These are phyloP conservation scores for Pogonomyrmex californicus DNA, from an alignment of 1,140 invertebrate species.

Conservation along the genomic window DNA sequence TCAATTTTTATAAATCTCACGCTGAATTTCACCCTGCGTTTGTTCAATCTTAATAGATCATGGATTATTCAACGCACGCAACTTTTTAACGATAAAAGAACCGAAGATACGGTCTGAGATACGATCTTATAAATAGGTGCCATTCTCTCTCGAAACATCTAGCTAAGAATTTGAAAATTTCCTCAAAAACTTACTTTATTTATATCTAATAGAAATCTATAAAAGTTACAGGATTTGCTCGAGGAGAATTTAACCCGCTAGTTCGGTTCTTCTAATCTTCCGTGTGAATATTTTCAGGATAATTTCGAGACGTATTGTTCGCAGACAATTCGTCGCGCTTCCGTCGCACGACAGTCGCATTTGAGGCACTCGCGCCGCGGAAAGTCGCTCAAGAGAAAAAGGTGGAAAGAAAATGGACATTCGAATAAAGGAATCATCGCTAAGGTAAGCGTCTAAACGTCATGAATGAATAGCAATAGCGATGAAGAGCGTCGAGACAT, in stretches of 20 bases:
- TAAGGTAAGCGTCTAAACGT: slow-evolving; percentile 42
- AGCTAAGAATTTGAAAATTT: slow-evolving; percentile 4
- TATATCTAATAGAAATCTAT: neutral
- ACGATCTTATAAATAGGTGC: neutral
- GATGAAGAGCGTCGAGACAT: neutral
- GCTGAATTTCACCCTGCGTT: neutral
- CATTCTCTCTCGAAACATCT: neutral
- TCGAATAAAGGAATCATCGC: neutral
- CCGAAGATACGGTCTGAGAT: neutral
- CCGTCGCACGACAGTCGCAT: slow-evolving; percentile 21
- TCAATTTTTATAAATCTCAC: neutral
- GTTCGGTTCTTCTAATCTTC: slow-evolving; percentile 8
- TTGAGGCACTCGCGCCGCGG: slow-evolving; percentile 42
- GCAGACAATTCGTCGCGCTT: neutral
- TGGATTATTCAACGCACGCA: neutral
- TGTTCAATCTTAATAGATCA: neutral
- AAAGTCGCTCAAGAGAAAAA: slow-evolving; percentile 25
- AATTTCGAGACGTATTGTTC: neutral
- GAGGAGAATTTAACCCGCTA: neutral
- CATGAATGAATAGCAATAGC: slow-evolving; percentile 5
- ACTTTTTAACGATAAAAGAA: slow-evolving; percentile 29
- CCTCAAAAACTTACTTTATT: neutral
- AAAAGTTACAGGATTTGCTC: slow-evolving; percentile 4
- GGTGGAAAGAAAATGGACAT: neutral
- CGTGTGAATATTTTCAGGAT: neutral